These are phyloP conservation scores for Notothenia rossii DNA, from an alignment of 2,113 vertebrate species.

Conservation along the genomic window DNA sequence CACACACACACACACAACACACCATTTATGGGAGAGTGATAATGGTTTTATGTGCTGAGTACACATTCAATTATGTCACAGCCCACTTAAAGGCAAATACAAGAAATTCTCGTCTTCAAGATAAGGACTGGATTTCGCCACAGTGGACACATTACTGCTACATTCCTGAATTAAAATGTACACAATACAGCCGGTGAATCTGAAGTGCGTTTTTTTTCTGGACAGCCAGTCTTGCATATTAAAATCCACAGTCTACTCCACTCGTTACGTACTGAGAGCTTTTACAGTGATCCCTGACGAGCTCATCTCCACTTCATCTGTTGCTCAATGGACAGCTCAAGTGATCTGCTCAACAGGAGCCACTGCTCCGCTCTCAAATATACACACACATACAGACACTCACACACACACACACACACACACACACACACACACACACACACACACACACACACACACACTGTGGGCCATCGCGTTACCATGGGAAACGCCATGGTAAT, in stretches of 20 bases:
- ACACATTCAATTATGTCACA: slow-evolving; percentile 19
- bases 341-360: slow-evolving; percentile 5
- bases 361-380: not conserved
- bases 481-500: slow-evolving; percentile 44
- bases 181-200: not conserved
- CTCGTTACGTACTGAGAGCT: not conserved
- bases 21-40: slow-evolving; percentile 6
- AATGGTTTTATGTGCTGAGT: slow-evolving; percentile 14
- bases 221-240: slow-evolving; percentile 2
- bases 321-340: not conserved
- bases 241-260: not conserved
- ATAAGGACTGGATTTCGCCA: no score
- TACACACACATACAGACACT: not conserved
- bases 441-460: not conserved
- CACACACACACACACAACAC: no score
- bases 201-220: not conserved
- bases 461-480: slow-evolving; percentile 40
- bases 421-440: not conserved
- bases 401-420: not conserved
- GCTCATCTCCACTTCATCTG: slow-evolving; percentile 15
- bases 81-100: slow-evolving; percentile 1
- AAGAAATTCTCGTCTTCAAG: not conserved
- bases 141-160: not conserved
- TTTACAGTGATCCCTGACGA: not conserved
- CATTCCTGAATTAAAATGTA: not conserved